Evolutionary conservation across 2,797 vertebrate genomes (phyloP), one percentile per base, ranked within the genome.

Genomic region (Aselliscus stoliczkanus): DNA sequence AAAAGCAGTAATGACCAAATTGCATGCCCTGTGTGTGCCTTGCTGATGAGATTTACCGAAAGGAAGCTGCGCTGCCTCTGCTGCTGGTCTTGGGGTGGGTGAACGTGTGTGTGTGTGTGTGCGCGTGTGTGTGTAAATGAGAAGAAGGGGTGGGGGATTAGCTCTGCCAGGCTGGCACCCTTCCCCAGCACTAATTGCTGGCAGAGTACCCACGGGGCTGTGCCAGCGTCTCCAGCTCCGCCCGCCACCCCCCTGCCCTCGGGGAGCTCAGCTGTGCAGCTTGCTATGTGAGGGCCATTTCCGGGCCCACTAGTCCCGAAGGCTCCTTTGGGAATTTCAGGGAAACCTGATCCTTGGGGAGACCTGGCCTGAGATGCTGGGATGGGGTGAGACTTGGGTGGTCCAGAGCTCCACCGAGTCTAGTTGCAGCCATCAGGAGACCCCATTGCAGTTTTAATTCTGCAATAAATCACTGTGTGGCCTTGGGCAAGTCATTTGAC

Each of bases 111-210:
- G 25, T 23, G 52, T 34, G 52, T 20, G 70, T 21, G 75, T 50
- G 70, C 76, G 47, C 58, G 47, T 73, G 25, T 39, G 81, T 96
- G 96, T 97, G 92, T 96, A 92, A 96, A 92, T 90, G 96, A 96
- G 94, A 83, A 93, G 93, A 90, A 56, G 67, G 93, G 97, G 92
- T 94, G 90, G 93, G 93, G 86, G 88, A 90, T 90, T 93, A 31
- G 75, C 75, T 34, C 96, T 97, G 97, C 95, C 85, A 96, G 97
- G 56, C 97, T 97, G 97, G 97, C 97, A 98, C 97, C 96, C 96
- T 97, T 97, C 97, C 94, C 95, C 86, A 81, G 95, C 97, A 97
- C 97, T 98, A 98, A 97, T 97, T 98, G 97, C 97, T 97, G 97
- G 97, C 97, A 97, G 83, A 91, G 79, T 65, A 96, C 96, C 96